A percentile compares a stretch with the other conserved stretches of the same genome.
phyloP scores from a whole-genome alignment of 2,797 vertebrate species.

The Hippopotamyrus pictus region DNA sequence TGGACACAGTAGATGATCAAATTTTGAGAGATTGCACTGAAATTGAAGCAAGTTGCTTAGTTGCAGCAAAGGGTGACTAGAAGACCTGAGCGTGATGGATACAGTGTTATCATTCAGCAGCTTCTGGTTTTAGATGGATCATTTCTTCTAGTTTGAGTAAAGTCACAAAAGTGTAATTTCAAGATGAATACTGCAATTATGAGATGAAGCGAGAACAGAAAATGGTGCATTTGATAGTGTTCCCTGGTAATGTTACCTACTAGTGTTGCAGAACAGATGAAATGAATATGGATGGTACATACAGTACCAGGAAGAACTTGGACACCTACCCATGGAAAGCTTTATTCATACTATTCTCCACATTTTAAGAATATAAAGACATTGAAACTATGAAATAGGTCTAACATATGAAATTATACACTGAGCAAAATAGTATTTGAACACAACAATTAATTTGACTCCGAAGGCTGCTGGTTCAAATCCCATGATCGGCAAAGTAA shows the following conservation, averaged over 20 bases:
- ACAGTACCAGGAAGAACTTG: background rate
- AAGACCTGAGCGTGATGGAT: background rate
- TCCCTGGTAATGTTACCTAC: background rate
- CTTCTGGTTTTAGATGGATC: background rate
- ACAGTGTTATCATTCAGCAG: background rate
- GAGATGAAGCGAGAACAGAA: background rate
- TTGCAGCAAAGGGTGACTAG: background rate
- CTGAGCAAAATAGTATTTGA: background rate
- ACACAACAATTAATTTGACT: background rate
- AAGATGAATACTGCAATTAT: background rate
- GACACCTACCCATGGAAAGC: background rate
- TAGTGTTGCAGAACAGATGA: background rate
- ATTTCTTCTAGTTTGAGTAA: background rate
- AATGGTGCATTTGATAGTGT: background rate
- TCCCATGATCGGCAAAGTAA: background rate
- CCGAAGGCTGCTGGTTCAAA: background rate
- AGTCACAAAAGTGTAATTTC: background rate
- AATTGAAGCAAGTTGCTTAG: background rate
- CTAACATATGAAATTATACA: background rate
- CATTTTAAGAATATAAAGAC: background rate
- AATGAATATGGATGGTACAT: background rate
- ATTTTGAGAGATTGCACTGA: background rate
- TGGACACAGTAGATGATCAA: background rate
- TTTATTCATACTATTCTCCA: background rate
- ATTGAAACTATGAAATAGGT: background rate